Conservation (phyloP, 2,113 vertebrate species). For the Lonchura striata region DNA sequence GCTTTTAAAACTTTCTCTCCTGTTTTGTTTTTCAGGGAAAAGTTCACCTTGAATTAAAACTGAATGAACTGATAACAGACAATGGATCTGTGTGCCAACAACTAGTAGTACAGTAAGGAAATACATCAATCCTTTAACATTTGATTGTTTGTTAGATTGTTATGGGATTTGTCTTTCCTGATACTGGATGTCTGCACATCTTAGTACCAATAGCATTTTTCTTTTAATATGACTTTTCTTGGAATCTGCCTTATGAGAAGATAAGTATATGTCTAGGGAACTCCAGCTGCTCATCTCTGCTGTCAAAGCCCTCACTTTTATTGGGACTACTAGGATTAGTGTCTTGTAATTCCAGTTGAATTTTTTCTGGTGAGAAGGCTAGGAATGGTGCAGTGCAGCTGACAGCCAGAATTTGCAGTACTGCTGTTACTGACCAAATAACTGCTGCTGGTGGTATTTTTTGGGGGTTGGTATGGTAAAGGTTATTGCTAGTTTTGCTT, state of each 20-base stretch:
- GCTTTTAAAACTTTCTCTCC: constrained; percentile 10
- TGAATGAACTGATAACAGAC: constrained; percentile 96
- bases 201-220: not conserved
- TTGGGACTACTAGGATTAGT: not conserved
- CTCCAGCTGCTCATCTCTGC: not conserved
- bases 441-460: not conserved
- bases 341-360: not conserved
- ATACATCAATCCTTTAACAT: constrained; percentile 7
- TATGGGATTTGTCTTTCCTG: not conserved
- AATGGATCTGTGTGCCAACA: constrained; percentile 91
- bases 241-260: not conserved
- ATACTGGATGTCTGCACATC: not conserved
- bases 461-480: not conserved
- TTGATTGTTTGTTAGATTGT: not conserved
- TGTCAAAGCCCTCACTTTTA: not conserved
- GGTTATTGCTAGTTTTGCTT: not conserved
- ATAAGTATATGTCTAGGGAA: not conserved
- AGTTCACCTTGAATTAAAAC: constrained; percentile 95
- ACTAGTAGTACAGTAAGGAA: constrained; percentile 89
- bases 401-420: not conserved
- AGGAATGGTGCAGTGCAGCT: not conserved
- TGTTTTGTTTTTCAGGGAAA: constrained; percentile 81
- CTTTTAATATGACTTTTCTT: not conserved
- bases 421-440: not conserved
- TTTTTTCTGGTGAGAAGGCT: not conserved